Evolutionary conservation across 2,888 invertebrate species (phyloP).

Genomic region (Athalia cordata): DNA sequence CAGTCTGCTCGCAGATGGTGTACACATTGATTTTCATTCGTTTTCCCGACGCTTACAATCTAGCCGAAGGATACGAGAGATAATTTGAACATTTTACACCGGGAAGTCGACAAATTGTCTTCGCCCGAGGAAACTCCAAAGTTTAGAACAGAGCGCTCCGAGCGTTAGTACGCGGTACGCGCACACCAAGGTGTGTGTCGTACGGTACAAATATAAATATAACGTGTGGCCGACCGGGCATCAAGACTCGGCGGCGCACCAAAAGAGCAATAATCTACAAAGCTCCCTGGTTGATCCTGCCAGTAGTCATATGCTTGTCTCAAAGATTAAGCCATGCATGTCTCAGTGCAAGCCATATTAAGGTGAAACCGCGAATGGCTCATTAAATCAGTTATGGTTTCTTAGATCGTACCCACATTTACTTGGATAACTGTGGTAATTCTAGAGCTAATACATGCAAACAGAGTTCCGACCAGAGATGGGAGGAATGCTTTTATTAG

Average conservation of each 20-base stretch:
- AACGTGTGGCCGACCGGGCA: conserved; percentile 2
- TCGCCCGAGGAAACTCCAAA: conserved; percentile 52
- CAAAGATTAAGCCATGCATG: conserved; percentile 83
- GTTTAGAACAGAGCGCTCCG: not conserved
- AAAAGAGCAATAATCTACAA: too few relatives aligned
- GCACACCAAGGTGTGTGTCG: not conserved
- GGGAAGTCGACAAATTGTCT: too few relatives aligned
- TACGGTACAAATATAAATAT: not conserved
- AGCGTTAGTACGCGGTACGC: not conserved
- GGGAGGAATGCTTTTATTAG: conserved; percentile 76
- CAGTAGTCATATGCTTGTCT: conserved; percentile 81
- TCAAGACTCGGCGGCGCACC: not conserved
- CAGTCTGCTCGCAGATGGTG: too few relatives aligned
- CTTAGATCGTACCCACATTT: conserved; percentile 71
- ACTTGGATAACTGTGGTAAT: too few relatives aligned
- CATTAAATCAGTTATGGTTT: conserved; percentile 79
- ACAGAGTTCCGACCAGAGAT: conserved; percentile 74
- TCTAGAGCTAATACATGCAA: conserved; percentile 81
- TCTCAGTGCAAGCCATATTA: conserved; percentile 78
- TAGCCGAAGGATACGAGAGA: too few relatives aligned
- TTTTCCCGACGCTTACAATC: too few relatives aligned
- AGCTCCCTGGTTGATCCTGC: conserved; percentile 75
- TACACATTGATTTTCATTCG: too few relatives aligned
- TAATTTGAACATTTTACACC: too few relatives aligned
- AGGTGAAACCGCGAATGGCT: conserved; percentile 79